These are phyloP conservation scores for Gymnocypris eckloni DNA, from an alignment of 2,797 vertebrate species.

Conservation along the genomic window DNA sequence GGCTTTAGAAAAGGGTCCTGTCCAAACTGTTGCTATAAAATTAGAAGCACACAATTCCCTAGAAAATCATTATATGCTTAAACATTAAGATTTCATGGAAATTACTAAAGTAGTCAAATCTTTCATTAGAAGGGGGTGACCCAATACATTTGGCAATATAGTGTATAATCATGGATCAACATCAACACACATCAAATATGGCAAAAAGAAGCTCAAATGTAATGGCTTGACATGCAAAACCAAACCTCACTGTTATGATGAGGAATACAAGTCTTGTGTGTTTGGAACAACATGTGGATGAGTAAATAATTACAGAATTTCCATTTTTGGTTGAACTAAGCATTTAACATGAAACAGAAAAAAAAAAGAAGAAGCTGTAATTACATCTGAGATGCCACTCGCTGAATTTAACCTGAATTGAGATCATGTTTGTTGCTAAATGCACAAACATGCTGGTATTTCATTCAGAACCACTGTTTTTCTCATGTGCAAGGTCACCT, in stretches of 20 bases:
- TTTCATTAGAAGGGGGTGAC: no score
- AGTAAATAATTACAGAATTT: not conserved
- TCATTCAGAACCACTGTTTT: not conserved
- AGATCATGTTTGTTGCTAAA: not conserved
- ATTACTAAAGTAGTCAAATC: no score
- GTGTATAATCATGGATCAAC: not conserved
- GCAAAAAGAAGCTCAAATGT: not conserved
- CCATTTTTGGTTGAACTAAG: not conserved
- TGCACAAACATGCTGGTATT: not conserved
- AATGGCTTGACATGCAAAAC: not conserved
- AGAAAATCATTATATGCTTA: no score
- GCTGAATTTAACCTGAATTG: not conserved
- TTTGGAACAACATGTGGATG: not conserved
- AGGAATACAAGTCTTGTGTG: not conserved
- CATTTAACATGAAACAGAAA: not conserved
- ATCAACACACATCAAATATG: not conserved
- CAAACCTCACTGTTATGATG: not conserved
- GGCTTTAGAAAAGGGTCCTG: no score
- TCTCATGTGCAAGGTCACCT: slow-evolving; percentile 78
- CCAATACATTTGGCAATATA: no score
- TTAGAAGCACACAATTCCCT: no score
- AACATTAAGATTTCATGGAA: no score
- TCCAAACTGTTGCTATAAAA: no score
- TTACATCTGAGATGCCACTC: not conserved
- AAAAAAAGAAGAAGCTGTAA: not conserved